Evolutionary conservation across 2,888 invertebrate species (phyloP).

Genomic region (Deroplatys truncata): DNA sequence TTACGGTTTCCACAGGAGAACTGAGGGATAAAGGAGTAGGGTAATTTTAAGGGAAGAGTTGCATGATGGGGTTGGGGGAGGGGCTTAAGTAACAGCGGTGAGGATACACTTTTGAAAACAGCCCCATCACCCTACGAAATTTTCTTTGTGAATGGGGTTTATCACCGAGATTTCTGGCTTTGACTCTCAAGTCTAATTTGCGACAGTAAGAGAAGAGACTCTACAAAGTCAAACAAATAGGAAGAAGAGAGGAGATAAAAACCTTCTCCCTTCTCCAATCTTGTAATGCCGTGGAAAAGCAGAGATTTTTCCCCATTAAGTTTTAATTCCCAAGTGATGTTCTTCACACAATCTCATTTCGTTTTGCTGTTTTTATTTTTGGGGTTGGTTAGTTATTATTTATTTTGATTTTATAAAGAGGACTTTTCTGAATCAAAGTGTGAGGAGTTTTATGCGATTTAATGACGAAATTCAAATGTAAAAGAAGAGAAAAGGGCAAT

Average conservation of each 20-base stretch:
- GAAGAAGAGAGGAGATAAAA: background rate
- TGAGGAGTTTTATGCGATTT: background rate
- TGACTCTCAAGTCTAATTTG: background rate
- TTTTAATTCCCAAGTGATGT: background rate
- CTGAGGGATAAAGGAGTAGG: background rate
- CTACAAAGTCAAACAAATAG: background rate
- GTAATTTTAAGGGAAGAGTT: background rate
- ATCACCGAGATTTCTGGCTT: background rate
- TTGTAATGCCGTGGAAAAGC: background rate
- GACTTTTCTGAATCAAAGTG: background rate
- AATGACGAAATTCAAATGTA: background rate
- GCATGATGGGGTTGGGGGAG: background rate
- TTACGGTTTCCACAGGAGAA: background rate
- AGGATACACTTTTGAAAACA: background rate
- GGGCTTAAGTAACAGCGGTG: background rate
- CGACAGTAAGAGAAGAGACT: background rate
- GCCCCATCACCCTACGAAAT: background rate
- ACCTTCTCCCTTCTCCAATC: background rate
- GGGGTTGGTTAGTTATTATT: background rate
- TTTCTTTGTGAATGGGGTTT: background rate
- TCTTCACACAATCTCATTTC: background rate
- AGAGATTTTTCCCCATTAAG: background rate
- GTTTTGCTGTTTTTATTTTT: background rate
- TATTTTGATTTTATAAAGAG: background rate
- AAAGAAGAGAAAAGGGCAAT: background rate